Base-by-base conservation (phyloP, 1,140 invertebrate species). In the Tachypleus tridentatus region DNA sequence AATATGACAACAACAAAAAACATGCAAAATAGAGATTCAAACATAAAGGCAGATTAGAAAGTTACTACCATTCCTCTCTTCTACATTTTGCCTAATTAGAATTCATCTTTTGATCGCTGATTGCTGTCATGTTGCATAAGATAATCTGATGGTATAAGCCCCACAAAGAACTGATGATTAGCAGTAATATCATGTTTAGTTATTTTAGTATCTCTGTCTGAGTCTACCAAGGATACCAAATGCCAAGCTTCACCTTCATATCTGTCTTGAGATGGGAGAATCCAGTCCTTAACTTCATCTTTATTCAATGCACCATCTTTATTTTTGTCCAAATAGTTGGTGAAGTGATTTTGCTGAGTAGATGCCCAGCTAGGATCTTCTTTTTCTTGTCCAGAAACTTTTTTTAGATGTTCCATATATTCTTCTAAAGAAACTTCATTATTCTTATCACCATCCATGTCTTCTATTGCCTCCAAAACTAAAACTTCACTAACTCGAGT, bases 121-220 rank as follows among this genome's bases (percentile, higher is more conserved):
- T 29, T 29, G 29, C 29, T 29, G 29, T 29, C 29, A 29, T 29
- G 29, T 29, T 29, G 29, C 29, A 29, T 2, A 29, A 29, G 29
- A 29, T 29, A 29, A 29, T 99, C 95, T 0, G 95, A 98, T 0
- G 94, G 96, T 76, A 99, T 94, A 7, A 95, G 97, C 29, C 94
- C 95, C 0, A 98, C 93, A 77, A 98, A 99, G 3, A 97, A 80
- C 76, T 99, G 95, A 75, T 98, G 97, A 75, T 97, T 97, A 56
- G 87, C 85, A 1, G 98, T 76, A 59, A 99, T 88, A 80, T 99
- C 97, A 3, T 87, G 84, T 76, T 91, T 92, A 5, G 87, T 91
- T 5, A 99, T 79, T 74, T 88, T 86, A 67, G 91, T 86, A 79
- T 99, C 95, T 4, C 86, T 85, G 78, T 99, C 87, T 0, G 80